These are phyloP conservation scores for Sinohyriopsis cumingii DNA, from an alignment of 2,888 invertebrate genomes.

Conservation along the genomic window DNA sequence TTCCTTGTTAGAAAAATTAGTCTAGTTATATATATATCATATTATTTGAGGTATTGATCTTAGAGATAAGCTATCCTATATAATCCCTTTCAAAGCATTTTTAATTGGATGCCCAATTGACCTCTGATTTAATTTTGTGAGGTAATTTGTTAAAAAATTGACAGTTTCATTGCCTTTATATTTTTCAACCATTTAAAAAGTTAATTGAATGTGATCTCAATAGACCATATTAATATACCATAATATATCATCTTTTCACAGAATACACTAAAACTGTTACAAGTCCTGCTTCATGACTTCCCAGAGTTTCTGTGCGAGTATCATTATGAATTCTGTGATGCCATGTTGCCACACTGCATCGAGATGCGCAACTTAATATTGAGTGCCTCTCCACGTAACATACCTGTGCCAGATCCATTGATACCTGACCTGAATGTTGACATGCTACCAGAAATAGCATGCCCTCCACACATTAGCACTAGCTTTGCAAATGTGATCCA, in stretches of 20 bases:
- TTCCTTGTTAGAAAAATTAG: too few relatives aligned
- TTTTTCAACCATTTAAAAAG: neutral
- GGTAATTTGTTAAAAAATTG: too few relatives aligned
- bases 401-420: slow-evolving; percentile 98
- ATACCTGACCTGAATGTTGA: slow-evolving; percentile 91
- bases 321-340: slow-evolving; percentile 99
- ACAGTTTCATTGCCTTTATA: neutral
- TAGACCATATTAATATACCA: neutral
- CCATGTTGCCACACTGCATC: slow-evolving; percentile 98
- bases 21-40: too few relatives aligned
- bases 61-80: too few relatives aligned
- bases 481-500: slow-evolving; percentile 91
- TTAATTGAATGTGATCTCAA: neutral
- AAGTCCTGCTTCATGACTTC: slow-evolving; percentile 97
- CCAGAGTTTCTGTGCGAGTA: slow-evolving; percentile 99
- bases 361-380: slow-evolving; percentile 98
- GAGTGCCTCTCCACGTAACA: slow-evolving; percentile 97
- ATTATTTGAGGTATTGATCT: too few relatives aligned
- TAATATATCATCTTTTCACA: slow-evolving; percentile 43
- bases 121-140: too few relatives aligned
- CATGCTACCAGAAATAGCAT: slow-evolving; percentile 59
- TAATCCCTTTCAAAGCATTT: too few relatives aligned
- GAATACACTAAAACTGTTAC: slow-evolving; percentile 89
- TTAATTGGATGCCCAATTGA: too few relatives aligned
- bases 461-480: slow-evolving; percentile 86